Conservation (phyloP, 1,140 invertebrate species). For the Cephus cinctus region DNA sequence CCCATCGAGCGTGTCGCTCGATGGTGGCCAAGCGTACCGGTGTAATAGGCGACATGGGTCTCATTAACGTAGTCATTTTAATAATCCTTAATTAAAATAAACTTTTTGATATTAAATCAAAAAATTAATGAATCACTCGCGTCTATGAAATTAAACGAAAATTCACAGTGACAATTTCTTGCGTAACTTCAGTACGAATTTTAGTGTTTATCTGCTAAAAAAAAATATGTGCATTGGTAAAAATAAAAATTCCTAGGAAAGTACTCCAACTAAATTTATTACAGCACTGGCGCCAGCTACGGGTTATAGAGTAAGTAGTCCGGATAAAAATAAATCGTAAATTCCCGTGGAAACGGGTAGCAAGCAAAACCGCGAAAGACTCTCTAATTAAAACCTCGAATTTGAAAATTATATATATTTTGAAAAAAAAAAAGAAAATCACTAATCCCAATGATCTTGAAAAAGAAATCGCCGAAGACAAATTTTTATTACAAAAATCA, state of each 20-base stretch:
- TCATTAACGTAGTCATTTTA: constrained; percentile 10
- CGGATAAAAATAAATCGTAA: too few relatives aligned
- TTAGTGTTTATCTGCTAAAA: constrained; percentile 8
- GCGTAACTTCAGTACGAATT: constrained; percentile 4
- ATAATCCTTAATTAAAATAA: too few relatives aligned
- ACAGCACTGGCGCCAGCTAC: too few relatives aligned
- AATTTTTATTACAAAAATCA: constrained; percentile 8
- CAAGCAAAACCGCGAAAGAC: too few relatives aligned
- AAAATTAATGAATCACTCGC: not conserved
- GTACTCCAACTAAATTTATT: too few relatives aligned
- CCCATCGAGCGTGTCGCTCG: constrained; percentile 34
- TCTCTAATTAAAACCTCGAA: not conserved
- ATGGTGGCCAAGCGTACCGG: constrained; percentile 36
- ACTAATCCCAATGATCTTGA: not conserved
- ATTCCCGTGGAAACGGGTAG: too few relatives aligned
- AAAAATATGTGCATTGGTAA: not conserved
- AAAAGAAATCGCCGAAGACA: constrained; percentile 10
- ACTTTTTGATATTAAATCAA: not conserved
- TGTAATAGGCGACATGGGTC: constrained; percentile 29
- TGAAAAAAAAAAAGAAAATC: not conserved
- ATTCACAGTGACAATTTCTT: not conserved
- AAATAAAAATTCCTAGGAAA: not conserved
- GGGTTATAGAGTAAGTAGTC: too few relatives aligned
- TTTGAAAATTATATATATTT: constrained; percentile 1
- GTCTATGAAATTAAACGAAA: not conserved